Base-by-base conservation (phyloP, 53 echinoderm and acorn worm genomes). In the Holothuria scabra region DNA sequence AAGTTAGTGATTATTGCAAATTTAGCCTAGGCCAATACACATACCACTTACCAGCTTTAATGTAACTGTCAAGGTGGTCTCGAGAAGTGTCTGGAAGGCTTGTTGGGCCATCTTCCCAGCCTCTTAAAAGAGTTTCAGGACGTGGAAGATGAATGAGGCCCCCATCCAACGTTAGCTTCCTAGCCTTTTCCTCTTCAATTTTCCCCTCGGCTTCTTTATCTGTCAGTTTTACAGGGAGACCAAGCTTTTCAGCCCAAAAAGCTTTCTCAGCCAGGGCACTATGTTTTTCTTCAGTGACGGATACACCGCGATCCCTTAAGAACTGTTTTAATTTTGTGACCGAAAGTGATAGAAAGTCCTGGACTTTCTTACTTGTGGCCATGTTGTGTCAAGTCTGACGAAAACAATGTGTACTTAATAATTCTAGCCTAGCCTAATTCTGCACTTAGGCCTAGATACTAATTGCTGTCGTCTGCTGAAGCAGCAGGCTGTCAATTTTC, bases 201-300 rank as follows among this genome's bases (percentile, higher is more conserved):
- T 82, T 74, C 31, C 16, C 55, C 62, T 88, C 83, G 30, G 88
- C 83, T 59, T 83, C 60, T 67, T 83, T 46, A 44, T 83, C 88
- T 12, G 88, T 48, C 44, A 71, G 83, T 59, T 88, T 88, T 3
- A 74, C 75, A 4, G 60, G 52, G 26, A 88, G 83, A 41, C 62
- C 88, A 71, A 88, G 84, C 63, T 88, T 88, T n/a, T 88, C 88
- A 28, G 84, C 83, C 88, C 88, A 84, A 75, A 74, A 88, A 44
- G 88, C 88, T 25, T 84, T 89, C 65, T 89, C 79, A 56, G 67
- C 84, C 74, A 89, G 67, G 74, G 76, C 84, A 48, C 29, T 21
- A 44, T 89, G 89, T 22, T 64, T 84, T 66, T 89, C 67, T 57
- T 75, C 66, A 23, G 60, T 66, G 20, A 89, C 84, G 35, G 78